Evolutionary conservation across 2,888 invertebrate genomes (phyloP).

Genomic region (Cantharis rufa): DNA sequence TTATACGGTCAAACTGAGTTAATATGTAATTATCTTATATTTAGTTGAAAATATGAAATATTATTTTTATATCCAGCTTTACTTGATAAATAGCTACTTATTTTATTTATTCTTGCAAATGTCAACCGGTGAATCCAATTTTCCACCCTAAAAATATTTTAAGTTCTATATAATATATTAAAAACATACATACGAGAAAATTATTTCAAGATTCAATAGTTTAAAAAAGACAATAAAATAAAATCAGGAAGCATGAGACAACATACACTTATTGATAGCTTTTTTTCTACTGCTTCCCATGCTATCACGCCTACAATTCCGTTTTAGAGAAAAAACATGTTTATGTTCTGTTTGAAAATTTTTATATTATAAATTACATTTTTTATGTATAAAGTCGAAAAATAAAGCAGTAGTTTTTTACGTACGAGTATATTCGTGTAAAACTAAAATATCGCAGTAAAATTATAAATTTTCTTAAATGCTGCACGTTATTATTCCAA

Average conservation of each 20-base stretch:
- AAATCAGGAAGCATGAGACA: background rate
- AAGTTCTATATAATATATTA: too few relatives aligned
- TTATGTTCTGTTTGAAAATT: background rate
- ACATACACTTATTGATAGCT: background rate
- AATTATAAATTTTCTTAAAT: background rate
- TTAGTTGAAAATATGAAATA: too few relatives aligned
- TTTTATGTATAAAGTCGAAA: background rate
- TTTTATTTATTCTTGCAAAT: too few relatives aligned
- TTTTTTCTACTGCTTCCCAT: background rate
- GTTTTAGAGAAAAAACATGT: background rate
- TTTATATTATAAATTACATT: background rate
- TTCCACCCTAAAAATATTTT: too few relatives aligned
- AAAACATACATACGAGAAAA: background rate
- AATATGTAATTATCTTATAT: too few relatives aligned
- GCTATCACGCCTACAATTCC: background rate
- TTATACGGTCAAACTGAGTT: too few relatives aligned
- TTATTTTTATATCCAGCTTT: too few relatives aligned
- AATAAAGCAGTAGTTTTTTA: background rate
- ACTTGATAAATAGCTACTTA: too few relatives aligned
- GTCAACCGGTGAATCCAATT: too few relatives aligned
- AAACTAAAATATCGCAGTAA: background rate
- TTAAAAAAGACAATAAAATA: background rate
- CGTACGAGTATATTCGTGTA: background rate
- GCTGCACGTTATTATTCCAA: background rate
- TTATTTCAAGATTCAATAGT: background rate